phyloP scores from a whole-genome alignment of 2,888 invertebrate genomes.

The Carabus problematicus region DNA sequence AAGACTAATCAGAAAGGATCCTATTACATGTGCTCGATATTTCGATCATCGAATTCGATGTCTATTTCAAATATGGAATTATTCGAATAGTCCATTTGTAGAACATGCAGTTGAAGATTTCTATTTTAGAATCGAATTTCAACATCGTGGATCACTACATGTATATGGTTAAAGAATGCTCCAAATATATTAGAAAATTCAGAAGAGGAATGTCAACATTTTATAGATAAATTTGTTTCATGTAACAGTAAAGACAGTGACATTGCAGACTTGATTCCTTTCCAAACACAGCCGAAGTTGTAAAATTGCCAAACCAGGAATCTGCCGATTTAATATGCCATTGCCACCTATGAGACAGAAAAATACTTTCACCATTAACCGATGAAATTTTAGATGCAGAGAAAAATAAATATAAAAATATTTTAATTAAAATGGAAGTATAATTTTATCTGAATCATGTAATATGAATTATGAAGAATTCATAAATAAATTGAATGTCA shows the following conservation, averaged over 20 bases:
- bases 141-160: constrained; percentile 50
- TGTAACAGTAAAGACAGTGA: constrained; percentile 43
- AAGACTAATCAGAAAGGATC: constrained; percentile 46
- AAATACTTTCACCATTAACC: constrained; percentile 12
- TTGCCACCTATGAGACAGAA: constrained; percentile 45
- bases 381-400: background rate
- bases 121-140: constrained; percentile 49
- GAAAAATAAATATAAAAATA: background rate
- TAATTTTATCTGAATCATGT: background rate
- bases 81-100: constrained; percentile 45
- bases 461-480: constrained; percentile 40
- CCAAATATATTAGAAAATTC: constrained; percentile 46
- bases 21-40: constrained; percentile 47
- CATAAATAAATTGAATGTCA: constrained; percentile 31
- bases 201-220: constrained; percentile 36
- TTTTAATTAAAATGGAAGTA: background rate
- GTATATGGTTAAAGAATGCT: constrained; percentile 49
- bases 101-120: constrained; percentile 43
- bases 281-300: constrained; percentile 46
- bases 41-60: constrained; percentile 14
- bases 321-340: constrained; percentile 46
- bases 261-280: constrained; percentile 39
- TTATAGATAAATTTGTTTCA: constrained; percentile 45
- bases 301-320: constrained; percentile 42
- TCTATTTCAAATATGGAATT: constrained; percentile 21